phyloP scores from a whole-genome alignment of 2,113 vertebrate genomes.

The Vidua chalybeata region DNA sequence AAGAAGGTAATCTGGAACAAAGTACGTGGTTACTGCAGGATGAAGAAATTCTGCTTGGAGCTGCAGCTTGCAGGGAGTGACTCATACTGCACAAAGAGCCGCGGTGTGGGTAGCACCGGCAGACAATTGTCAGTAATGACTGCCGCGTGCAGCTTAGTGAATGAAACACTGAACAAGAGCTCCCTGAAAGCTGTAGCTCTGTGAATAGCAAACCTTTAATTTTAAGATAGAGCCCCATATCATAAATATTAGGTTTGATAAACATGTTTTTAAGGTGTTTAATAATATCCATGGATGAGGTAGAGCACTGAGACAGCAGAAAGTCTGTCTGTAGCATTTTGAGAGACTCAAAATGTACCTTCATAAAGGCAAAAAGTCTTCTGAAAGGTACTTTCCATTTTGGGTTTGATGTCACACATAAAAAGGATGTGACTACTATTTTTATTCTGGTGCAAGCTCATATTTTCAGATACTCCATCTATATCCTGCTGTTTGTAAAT shows the following conservation, averaged over 20 bases:
- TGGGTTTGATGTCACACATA: not conserved
- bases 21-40: not conserved
- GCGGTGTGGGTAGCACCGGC: conserved; percentile 3
- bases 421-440: not conserved
- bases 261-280: not conserved
- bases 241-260: not conserved
- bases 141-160: not conserved
- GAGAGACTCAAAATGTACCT: not conserved
- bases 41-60: conserved; percentile 23
- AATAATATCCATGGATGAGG: not conserved
- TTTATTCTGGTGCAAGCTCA: not conserved
- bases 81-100: not conserved
- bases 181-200: not conserved
- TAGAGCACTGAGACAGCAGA: not conserved
- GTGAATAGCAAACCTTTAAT: not conserved
- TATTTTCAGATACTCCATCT: not conserved
- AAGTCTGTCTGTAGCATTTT: not conserved
- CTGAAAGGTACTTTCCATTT: not conserved
- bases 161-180: not conserved
- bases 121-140: conserved; percentile 11
- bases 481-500: not conserved
- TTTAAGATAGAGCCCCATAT: not conserved
- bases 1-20: conserved; percentile 9
- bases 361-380: not conserved
- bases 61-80: not conserved